phyloP scores from a whole-genome alignment of 2,888 invertebrate species.

The Ophion ventricosus region DNA sequence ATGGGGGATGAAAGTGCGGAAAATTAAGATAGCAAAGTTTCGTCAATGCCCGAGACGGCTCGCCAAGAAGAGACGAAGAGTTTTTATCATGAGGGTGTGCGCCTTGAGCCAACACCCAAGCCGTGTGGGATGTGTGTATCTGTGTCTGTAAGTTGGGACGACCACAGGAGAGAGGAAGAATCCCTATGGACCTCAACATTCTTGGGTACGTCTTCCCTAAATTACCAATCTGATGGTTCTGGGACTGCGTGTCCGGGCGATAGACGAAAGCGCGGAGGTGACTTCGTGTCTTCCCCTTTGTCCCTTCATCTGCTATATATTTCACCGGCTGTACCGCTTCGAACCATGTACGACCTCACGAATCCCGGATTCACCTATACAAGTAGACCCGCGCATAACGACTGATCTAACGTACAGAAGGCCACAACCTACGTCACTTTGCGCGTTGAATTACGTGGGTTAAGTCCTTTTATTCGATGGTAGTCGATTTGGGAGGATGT shows the following conservation, averaged over 20 bases:
- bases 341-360: slow-evolving; percentile 40
- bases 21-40: slow-evolving; percentile 22
- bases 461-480: neutral
- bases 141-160: neutral
- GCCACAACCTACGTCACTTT: neutral
- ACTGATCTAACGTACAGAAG: neutral
- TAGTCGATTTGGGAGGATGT: slow-evolving; percentile 11
- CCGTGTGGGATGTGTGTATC: neutral
- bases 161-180: slow-evolving; percentile 39
- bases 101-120: slow-evolving; percentile 56
- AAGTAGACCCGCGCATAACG: neutral
- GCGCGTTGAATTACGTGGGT: neutral
- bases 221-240: slow-evolving; percentile 74
- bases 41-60: slow-evolving; percentile 42
- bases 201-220: slow-evolving; percentile 71
- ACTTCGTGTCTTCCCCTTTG: slow-evolving; percentile 26
- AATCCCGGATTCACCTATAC: slow-evolving; percentile 37
- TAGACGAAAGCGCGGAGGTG: slow-evolving; percentile 43
- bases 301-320: slow-evolving; percentile 20
- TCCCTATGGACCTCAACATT: slow-evolving; percentile 59
- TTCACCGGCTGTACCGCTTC: slow-evolving; percentile 21
- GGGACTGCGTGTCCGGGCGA: slow-evolving; percentile 66
- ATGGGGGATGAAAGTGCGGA: slow-evolving; percentile 40
- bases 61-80: slow-evolving; percentile 69
- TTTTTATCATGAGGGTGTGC: slow-evolving; percentile 69